These are phyloP conservation scores for Matsumurasca onukii DNA, from an alignment of 1,140 invertebrate genomes.

Conservation along the genomic window DNA sequence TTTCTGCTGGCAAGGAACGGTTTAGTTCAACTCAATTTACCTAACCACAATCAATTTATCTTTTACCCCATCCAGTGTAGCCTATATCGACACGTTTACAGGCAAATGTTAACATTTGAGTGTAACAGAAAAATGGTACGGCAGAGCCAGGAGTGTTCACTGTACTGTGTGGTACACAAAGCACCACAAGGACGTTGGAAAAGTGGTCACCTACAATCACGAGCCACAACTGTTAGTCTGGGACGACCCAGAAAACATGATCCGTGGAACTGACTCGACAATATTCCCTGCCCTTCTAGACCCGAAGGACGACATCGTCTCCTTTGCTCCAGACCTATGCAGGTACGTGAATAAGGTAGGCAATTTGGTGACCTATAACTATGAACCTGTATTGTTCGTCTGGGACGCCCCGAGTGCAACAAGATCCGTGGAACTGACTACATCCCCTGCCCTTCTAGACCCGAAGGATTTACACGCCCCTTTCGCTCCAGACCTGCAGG, in stretches of 20 bases:
- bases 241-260: conserved; percentile 42
- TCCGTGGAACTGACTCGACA: conserved; percentile 49
- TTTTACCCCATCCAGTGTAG: no score
- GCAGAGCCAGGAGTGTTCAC: conserved; percentile 56
- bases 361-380: no score
- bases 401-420: conserved; percentile 44
- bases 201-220: conserved; percentile 46
- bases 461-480: conserved; percentile 33
- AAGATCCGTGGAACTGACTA: conserved; percentile 49
- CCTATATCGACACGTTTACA: no score
- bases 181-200: conserved; percentile 45
- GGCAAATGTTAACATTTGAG: no score
- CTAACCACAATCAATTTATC: no score
- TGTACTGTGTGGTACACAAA: conserved; percentile 56
- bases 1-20: no score
- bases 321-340: conserved; percentile 41
- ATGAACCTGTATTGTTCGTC: conserved; percentile 36
- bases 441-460: conserved; percentile 47
- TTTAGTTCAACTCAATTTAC: no score
- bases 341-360: conserved; percentile 41
- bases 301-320: conserved; percentile 34
- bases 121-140: conserved; percentile 61
- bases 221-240: conserved; percentile 43
- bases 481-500: conserved; percentile 43
- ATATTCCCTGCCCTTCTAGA: conserved; percentile 49